A percentile compares a stretch with the other conserved stretches of the same genome.
phyloP scores from a whole-genome alignment of 1,140 invertebrate species.

The Drosophila hydei region DNA sequence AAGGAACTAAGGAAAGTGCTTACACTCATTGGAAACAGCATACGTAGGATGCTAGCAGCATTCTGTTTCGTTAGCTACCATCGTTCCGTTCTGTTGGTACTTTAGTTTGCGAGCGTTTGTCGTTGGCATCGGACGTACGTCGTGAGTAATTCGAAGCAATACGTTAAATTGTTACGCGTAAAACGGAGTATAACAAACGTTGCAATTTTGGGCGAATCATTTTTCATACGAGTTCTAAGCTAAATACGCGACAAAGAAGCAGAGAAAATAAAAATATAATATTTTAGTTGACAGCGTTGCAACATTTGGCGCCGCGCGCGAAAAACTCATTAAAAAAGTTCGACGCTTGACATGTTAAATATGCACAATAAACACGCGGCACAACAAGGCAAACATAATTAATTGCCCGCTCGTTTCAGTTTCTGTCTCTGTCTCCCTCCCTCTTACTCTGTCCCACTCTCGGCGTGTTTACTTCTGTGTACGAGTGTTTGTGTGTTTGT shows the following conservation, averaged over 20 bases:
- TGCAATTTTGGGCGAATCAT: conserved; percentile 31
- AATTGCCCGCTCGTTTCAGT: conserved; percentile 43
- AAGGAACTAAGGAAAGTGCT: conserved; percentile 3
- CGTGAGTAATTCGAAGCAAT: conserved; percentile 24
- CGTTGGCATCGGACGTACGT: conserved; percentile 68
- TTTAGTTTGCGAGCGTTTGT: conserved; percentile 72
- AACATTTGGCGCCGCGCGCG: conserved; percentile 7
- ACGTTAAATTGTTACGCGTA: conserved; percentile 13
- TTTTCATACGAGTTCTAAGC: conserved; percentile 5
- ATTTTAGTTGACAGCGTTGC: conserved; percentile 1
- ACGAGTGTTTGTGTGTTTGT: neutral
- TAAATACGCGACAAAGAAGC: conserved; percentile 20
- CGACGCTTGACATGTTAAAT: conserved; percentile 45
- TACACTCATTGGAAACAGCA: conserved; percentile 48
- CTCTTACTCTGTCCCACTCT: neutral
- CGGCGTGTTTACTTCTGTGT: neutral
- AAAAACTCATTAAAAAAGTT: conserved; percentile 41
- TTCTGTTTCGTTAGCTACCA: conserved; percentile 6
- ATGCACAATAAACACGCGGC: conserved; percentile 53
- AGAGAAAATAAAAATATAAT: neutral
- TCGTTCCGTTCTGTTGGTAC: conserved; percentile 6
- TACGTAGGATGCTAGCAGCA: conserved; percentile 14
- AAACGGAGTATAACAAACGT: conserved; percentile 14
- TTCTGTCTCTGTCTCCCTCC: neutral
- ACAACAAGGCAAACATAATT: conserved; percentile 69